A percentile compares a stretch with the other conserved stretches of the same genome.
Evolutionary conservation across 2,797 vertebrate genomes (phyloP).

Genomic region (Borostomias antarcticus): DNA sequence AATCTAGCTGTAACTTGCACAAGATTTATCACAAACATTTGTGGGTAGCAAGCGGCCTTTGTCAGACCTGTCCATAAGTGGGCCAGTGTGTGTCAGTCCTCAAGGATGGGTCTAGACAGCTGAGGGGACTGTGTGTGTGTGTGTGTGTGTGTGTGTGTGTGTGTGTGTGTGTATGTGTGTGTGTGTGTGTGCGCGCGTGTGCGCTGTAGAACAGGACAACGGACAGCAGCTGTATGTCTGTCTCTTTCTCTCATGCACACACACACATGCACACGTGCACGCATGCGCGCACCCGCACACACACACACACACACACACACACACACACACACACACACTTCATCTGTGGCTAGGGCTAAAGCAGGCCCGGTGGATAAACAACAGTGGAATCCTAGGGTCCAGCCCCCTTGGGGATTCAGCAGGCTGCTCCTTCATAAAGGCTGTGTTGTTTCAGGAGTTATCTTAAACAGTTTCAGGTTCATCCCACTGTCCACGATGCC

Average conservation of each 20-base stretch:
- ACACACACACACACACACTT: slow-evolving; percentile 25
- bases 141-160: slow-evolving; percentile 35
- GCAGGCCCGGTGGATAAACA: slow-evolving; percentile 58
- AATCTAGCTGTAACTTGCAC: slow-evolving; percentile 45
- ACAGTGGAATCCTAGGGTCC: slow-evolving; percentile 66
- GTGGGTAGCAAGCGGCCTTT: slow-evolving; percentile 42
- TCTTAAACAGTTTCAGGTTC: slow-evolving; percentile 62
- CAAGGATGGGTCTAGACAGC: neutral
- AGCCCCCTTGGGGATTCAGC: slow-evolving; percentile 62
- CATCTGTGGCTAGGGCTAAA: neutral
- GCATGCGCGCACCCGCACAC: slow-evolving; percentile 33
- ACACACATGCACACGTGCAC: slow-evolving; percentile 20
- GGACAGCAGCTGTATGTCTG: slow-evolving; percentile 73
- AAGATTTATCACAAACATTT: slow-evolving; percentile 77
- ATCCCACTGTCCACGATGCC: slow-evolving; percentile 24
- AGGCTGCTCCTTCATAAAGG: slow-evolving; percentile 69
- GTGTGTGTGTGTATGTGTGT: slow-evolving; percentile 14
- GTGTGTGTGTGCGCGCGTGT: slow-evolving; percentile 48
- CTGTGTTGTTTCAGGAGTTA: slow-evolving; percentile 76
- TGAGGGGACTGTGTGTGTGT: slow-evolving; percentile 1
- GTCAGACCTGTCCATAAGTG: slow-evolving; percentile 68
- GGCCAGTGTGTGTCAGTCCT: slow-evolving; percentile 45
- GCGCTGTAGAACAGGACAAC: slow-evolving; percentile 64
- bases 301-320: slow-evolving; percentile 35
- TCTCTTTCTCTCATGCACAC: slow-evolving; percentile 41